Base-by-base conservation (phyloP, 2,888 invertebrate genomes). In the Minunthozetes semirufus region DNA sequence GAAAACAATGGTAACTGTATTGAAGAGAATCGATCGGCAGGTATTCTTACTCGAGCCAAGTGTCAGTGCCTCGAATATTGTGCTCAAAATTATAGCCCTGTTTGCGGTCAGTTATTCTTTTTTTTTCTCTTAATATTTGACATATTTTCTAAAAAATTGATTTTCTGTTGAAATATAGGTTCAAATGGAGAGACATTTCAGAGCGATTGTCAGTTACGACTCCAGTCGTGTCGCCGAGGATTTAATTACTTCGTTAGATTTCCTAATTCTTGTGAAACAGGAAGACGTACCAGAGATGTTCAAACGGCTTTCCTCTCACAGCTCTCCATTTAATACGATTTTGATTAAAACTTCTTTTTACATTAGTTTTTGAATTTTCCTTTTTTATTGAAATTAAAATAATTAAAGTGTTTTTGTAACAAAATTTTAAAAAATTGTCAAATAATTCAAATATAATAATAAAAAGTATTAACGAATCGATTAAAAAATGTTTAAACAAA, bases 1-100 rank as follows among this genome's bases (percentile, higher is more conserved):
- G 73, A 75, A 61, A 77, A 77, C 72, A 78, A 79, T 68, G 79
- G 76, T 0, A 77, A 77, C 29, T 79, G 79, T 61, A 74, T 72
- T 25, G 77, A 78, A 61, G 78, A 78, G 38, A 73, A 72, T 38
- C 66, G 53, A 29, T 33, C 76, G 27, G 29, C 29, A 9, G 42
- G 42, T 11, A 33, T 63, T 63, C 22, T 73, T 1, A 46, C 75
- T 6, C 46, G 63, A 29, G 72, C 79, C 4, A 50, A 68, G 19
- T 79, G 79, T 68, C 73, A 76, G 46, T 79, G 79, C 68, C 72
- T 77, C 11, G 56, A 63, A 25, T 75, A 27, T n/a, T 79, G 79
- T 63, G 70, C 72, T 15, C 74, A 73, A 11, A 75, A 72, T 33
- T 78, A 78, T 75, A 71, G 73, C 19, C 78, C 79, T 29, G 77